These are phyloP conservation scores for Eulemur mongoz DNA, from an alignment of 2,797 vertebrate species.

Conservation along the genomic window DNA sequence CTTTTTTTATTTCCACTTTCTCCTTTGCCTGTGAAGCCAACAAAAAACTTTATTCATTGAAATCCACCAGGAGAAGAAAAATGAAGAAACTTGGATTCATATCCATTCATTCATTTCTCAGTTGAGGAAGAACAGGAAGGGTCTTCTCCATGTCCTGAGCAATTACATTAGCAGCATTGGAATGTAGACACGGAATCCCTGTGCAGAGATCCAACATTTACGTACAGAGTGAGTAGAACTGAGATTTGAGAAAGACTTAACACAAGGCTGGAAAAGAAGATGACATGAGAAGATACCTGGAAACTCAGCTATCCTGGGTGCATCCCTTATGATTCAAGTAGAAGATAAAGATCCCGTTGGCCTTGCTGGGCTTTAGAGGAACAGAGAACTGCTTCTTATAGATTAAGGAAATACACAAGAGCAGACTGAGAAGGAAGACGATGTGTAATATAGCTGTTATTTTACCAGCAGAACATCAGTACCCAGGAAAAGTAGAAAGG, in stretches of 20 bases:
- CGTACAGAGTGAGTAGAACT: neutral
- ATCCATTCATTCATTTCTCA: fast-evolving
- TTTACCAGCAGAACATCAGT: no score
- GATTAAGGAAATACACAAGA: neutral
- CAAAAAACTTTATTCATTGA: neutral
- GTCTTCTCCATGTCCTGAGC: neutral
- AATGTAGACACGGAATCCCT: neutral
- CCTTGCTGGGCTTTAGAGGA: fast-evolving
- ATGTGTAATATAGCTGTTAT: fast-evolving
- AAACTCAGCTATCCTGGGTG: no score
- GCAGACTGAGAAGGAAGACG: neutral
- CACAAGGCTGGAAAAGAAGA: neutral
- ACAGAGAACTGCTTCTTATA: fast-evolving
- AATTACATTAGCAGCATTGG: neutral
- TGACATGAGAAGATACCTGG: fast-evolving
- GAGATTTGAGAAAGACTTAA: neutral
- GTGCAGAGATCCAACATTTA: neutral
- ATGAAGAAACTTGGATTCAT: no score
- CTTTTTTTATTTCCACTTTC: neutral
- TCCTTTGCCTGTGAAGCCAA: neutral
- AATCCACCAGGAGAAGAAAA: neutral
- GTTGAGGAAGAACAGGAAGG: no score
- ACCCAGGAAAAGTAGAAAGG: fast-evolving
- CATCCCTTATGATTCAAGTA: fast-evolving
- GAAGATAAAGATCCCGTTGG: fast-evolving